Evolutionary conservation across 2,888 invertebrate genomes (phyloP).

Genomic region (Glaucopsyche alexis): DNA sequence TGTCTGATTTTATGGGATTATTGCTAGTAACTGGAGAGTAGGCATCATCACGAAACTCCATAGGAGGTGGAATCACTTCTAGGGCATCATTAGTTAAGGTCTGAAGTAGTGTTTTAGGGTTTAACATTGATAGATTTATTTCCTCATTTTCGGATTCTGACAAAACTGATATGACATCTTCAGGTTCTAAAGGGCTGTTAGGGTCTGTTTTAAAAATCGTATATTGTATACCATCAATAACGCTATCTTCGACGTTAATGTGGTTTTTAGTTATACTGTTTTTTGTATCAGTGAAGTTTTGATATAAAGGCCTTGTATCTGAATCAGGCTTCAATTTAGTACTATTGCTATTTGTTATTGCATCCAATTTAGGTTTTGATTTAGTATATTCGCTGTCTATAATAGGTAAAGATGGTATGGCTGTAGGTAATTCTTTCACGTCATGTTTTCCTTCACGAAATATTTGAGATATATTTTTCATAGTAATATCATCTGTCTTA

Average conservation of each 20-base stretch:
- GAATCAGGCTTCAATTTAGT: not conserved
- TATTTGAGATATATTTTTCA: not conserved
- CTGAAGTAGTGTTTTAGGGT: constrained; percentile 63
- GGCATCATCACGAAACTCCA: constrained; percentile 51
- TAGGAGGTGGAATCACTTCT: constrained; percentile 59
- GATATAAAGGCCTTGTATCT: constrained; percentile 41
- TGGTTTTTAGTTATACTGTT: constrained; percentile 8
- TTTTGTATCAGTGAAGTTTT: constrained; percentile 40
- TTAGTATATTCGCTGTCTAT: not conserved
- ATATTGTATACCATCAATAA: not conserved
- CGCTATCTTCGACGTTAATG: not conserved
- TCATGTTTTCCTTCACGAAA: not conserved
- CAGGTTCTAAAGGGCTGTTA: not conserved
- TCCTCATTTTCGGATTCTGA: constrained; percentile 43
- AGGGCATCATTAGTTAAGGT: constrained; percentile 44
- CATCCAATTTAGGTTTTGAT: not conserved
- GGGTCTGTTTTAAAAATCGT: not conserved
- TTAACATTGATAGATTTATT: constrained; percentile 57
- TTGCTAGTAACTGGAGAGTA: constrained; percentile 32
- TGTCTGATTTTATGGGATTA: not conserved
- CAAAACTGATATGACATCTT: constrained; percentile 26
- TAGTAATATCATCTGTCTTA: constrained; percentile 40
- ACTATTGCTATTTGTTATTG: not conserved
- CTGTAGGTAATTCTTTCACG: not conserved
- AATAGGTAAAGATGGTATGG: not conserved